Conservation (phyloP, 2,888 invertebrate genomes). For the Cerastoderma edule region DNA sequence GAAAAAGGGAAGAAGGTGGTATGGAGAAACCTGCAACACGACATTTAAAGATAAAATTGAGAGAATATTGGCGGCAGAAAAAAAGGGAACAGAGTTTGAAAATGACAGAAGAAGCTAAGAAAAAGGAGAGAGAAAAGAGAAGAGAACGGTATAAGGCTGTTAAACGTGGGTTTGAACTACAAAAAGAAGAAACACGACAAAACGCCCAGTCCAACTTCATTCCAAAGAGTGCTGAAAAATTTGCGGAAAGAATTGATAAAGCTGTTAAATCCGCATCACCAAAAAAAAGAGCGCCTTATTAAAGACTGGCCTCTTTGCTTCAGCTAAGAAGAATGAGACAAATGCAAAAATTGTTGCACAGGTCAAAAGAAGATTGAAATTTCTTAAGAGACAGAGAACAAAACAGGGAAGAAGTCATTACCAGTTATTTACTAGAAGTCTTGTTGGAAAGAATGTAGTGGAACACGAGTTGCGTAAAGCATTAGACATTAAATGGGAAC, state of each 20-base stretch:
- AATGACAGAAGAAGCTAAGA: slow-evolving; percentile 9
- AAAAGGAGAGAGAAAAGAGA: slow-evolving; percentile 12
- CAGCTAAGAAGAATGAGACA: slow-evolving; percentile 15
- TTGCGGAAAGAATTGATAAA: slow-evolving; percentile 17
- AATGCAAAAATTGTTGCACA: slow-evolving; percentile 25
- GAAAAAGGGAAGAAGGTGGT: slow-evolving; percentile 5
- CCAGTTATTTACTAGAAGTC: background rate
- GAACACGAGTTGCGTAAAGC: slow-evolving; percentile 17
- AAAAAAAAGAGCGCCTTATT: slow-evolving; percentile 17
- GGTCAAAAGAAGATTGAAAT: background rate
- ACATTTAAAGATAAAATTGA: slow-evolving; percentile 15
- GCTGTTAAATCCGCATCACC: slow-evolving; percentile 19
- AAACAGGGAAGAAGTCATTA: slow-evolving; percentile 23
- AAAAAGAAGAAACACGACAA: slow-evolving; percentile 13
- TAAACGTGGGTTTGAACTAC: no score
- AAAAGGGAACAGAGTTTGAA: slow-evolving; percentile 23
- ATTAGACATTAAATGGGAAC: slow-evolving; percentile 27
- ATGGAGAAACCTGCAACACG: slow-evolving; percentile 22
- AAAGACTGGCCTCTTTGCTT: slow-evolving; percentile 20
- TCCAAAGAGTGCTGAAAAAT: slow-evolving; percentile 16
- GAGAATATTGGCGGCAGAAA: slow-evolving; percentile 20
- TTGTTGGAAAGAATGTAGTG: slow-evolving; percentile 24
- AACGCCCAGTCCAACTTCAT: slow-evolving; percentile 2
- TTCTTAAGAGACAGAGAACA: slow-evolving; percentile 8
- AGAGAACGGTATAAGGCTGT: slow-evolving; percentile 25